Evolutionary conservation across 1,140 invertebrate species (phyloP), one percentile per base, ranked within the genome.

Genomic region (Littorina saxatilis): DNA sequence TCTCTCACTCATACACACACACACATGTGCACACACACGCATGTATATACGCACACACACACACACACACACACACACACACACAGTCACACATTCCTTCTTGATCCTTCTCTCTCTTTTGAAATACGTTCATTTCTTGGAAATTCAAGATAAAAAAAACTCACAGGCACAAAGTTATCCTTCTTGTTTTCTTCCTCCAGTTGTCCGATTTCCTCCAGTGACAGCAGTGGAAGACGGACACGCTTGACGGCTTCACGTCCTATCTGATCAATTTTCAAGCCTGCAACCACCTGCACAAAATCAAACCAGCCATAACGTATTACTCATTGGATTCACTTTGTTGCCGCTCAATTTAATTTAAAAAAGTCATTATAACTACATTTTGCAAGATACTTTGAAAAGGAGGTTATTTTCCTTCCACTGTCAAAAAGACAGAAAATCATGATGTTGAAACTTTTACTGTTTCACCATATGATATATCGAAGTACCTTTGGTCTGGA

Each of bases 181-280:
- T 88, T 90, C 72, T 88, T 89, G 84, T 89, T 91, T 37, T 92
- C 91, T 61, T 89, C 84, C 79, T 92, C 91, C 11, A 91, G 68
- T 78, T 86, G 86, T 35, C 83, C 82, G 9, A 92, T 77, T 81
- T 92, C 91, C n/a, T 91, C 87, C 13, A 90, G 85, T 23, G 88
- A 85, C 29, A 92, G 70, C 0, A 92, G 82, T 20, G 91, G 87
- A 3, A 99, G 80, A 40, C 91, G 83, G 1, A 92, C 66, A 35
- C 87, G 82, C 23, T 81, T 58, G 1, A 90, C 85, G 15, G 89
- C 88, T 50, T 84, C 85, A 37, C 84, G 84, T 1, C 87, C 86
- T 9, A 91, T 85, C 13, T 73, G 23, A 23, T 73, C 70, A 50
- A 73, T 73, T 29, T 73, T 73, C 70, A 50, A 50, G 70, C 70